Base-by-base conservation (phyloP, 2,113 vertebrate species). In the Tympanuchus pallidicinctus region DNA sequence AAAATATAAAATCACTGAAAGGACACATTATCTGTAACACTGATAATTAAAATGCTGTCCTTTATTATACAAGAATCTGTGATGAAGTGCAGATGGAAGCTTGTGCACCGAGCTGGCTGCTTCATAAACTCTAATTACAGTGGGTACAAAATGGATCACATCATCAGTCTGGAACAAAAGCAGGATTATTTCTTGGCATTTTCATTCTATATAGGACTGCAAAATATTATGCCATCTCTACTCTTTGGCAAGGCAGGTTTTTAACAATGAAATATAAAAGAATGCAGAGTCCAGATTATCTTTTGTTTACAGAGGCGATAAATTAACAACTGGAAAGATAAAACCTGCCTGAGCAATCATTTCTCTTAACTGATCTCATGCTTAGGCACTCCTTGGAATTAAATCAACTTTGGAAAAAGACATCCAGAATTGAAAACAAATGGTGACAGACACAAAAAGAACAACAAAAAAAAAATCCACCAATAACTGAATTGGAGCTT, bases 301-400 rank as follows among this genome's bases (percentile, higher is more conserved):
- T 89, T 93, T 61, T 93, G 87, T 93, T 94, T 93, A 92, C 81
- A 92, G 48, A 94, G 94, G 78, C 54, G 74, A 96, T 89, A 93
- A 89, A 93, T 84, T 82, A 96, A 94, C 84, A 78, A 93, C 84
- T 87, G 81, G 77, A 82, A 94, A 95, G 91, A 96, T 91, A 96
- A 95, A 93, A 93, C 74, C 67, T 92, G 59, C 84, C 65, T 74
- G 91, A 94, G 63, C 28, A 92, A 93, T 75, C 25, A 86, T 72
- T 89, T 94, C 66, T 92, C 78, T 81, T 86, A 67, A 64, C 80
- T 93, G 91, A 93, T 82, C 71, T 95, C 92, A 94, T 70, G 77
- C 86, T 95, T 86, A 84, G 77, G 80, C 81, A 92, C 71, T 73
- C 74, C 54, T 91, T 87, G 84, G 91, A 91, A 93, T 66, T 27